phyloP scores from a whole-genome alignment of 2,797 vertebrate species.

The Acrossocheilus wenchowensis region DNA sequence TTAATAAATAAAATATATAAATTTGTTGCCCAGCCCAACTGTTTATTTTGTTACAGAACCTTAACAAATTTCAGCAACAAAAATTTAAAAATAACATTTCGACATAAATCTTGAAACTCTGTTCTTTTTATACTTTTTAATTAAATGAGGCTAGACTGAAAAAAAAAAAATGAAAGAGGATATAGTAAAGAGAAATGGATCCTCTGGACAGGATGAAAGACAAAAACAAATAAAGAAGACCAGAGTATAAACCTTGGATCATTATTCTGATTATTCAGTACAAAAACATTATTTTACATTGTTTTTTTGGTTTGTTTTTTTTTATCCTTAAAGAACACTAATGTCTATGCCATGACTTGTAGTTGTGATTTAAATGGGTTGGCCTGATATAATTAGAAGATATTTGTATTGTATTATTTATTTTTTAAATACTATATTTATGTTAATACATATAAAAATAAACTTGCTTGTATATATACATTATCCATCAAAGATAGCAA shows the following conservation, averaged over 20 bases:
- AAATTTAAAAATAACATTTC: neutral
- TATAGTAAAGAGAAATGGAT: neutral
- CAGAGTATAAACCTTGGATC: too few species aligned
- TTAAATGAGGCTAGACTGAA: neutral
- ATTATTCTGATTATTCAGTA: too few species aligned
- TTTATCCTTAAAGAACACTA: neutral
- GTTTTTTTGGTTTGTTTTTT: neutral
- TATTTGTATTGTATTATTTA: too few species aligned
- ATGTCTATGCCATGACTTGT: neutral
- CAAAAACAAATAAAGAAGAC: constrained; percentile 3
- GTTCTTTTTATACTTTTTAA: neutral
- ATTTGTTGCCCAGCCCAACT: neutral
- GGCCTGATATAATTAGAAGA: neutral
- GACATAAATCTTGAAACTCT: neutral
- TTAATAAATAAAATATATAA: too few species aligned
- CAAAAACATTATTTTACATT: neutral
- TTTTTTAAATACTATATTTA: too few species aligned
- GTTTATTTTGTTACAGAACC: constrained; percentile 14
- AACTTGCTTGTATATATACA: too few species aligned
- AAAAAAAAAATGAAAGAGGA: neutral
- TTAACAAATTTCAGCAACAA: neutral
- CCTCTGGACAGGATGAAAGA: constrained; percentile 37
- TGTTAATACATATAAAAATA: neutral
- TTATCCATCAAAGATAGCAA: too few species aligned
- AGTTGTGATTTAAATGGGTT: neutral